phyloP scores from a whole-genome alignment of 2,888 invertebrate genomes.

The Oegoconia quadripuncta region DNA sequence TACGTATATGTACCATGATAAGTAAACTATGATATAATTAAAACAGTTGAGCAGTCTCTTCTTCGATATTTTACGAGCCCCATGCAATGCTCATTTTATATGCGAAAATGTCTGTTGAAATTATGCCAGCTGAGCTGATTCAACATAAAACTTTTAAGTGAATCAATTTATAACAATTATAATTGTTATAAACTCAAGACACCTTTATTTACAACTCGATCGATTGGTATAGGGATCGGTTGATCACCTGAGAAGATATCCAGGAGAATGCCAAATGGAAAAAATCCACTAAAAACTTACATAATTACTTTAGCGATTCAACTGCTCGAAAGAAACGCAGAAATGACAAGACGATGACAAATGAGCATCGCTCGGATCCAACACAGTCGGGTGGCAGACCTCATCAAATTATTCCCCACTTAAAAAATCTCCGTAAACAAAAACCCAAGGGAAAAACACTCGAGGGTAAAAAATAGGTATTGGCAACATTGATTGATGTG shows the following conservation, averaged over 20 bases:
- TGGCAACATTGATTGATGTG: conserved; percentile 80
- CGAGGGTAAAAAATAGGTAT: conserved; percentile 75
- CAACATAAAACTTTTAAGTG: conserved; percentile 8
- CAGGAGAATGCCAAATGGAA: conserved; percentile 41
- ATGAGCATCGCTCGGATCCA: conserved; percentile 72
- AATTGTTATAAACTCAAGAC: conserved; percentile 20
- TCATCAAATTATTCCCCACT: conserved; percentile 79
- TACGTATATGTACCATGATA: too few relatives aligned
- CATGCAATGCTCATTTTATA: too few relatives aligned
- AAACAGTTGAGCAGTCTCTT: too few relatives aligned
- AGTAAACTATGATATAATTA: too few relatives aligned
- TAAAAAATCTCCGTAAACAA: conserved; percentile 78
- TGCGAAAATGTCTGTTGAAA: too few relatives aligned
- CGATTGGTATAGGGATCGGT: conserved; percentile 19
- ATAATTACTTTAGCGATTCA: conserved; percentile 76
- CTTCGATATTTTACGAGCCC: too few relatives aligned
- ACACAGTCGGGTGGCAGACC: conserved; percentile 77
- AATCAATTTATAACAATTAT: conserved; percentile 17
- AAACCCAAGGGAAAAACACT: conserved; percentile 70
- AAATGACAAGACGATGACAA: conserved; percentile 80
- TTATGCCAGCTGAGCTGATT: conserved; percentile 3
- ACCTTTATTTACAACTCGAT: conserved; percentile 27
- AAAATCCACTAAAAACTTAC: conserved; percentile 68
- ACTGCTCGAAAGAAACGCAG: conserved; percentile 76
- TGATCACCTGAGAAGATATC: conserved; percentile 40